Conservation (phyloP, 2,113 vertebrate genomes). For the Pseudonaja textilis region DNA sequence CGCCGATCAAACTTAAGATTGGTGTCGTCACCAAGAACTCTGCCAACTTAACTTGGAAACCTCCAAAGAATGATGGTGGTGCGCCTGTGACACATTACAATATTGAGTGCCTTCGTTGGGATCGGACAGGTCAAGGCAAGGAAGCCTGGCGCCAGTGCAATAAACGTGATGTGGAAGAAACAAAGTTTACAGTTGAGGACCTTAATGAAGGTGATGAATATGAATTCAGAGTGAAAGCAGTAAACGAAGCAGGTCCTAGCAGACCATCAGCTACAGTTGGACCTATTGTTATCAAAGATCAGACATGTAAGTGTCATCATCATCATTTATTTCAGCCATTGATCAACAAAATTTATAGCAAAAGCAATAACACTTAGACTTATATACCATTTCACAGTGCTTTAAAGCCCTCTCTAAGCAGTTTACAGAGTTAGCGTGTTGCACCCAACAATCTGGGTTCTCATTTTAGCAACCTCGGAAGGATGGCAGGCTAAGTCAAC, state of each 20-base stretch:
- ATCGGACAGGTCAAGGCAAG: conserved; percentile 84
- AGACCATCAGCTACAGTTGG: conserved; percentile 90
- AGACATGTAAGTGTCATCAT: conserved; percentile 81
- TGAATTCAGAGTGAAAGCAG: conserved; percentile 93
- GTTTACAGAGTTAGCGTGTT: no score
- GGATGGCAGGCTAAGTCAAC: no score
- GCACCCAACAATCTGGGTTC: no score
- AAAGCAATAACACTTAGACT: no score
- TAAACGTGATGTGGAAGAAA: conserved; percentile 89
- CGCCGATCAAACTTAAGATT: conserved; percentile 91
- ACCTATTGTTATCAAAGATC: conserved; percentile 88
- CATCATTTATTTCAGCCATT: background rate
- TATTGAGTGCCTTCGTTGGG: conserved; percentile 93
- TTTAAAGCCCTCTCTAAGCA: no score
- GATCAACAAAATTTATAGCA: background rate
- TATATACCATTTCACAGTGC: no score
- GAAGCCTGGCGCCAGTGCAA: conserved; percentile 95
- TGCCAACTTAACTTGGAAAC: conserved; percentile 88
- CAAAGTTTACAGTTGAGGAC: conserved; percentile 91
- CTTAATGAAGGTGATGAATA: conserved; percentile 90
- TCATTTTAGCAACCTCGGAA: no score
- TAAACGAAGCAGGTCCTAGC: conserved; percentile 89
- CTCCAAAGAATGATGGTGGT: conserved; percentile 94
- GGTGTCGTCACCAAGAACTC: conserved; percentile 84
- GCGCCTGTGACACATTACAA: conserved; percentile 96